Percentiles rank a stretch among this genome's conserved stretches.
phyloP scores from a whole-genome alignment of 2,113 vertebrate species.

The Callochromis pleurospilus region DNA sequence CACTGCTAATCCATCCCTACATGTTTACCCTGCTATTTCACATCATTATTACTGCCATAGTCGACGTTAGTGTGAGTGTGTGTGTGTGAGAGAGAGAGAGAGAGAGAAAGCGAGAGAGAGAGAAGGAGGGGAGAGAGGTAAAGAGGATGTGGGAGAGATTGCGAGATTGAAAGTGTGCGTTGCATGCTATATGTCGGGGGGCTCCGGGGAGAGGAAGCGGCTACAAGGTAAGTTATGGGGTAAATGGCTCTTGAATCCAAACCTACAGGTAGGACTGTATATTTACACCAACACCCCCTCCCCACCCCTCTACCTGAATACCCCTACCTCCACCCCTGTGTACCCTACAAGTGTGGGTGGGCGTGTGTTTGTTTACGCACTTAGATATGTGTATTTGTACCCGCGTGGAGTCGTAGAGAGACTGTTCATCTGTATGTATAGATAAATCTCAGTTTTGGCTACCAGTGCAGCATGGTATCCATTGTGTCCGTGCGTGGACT shows the following conservation, averaged over 20 bases:
- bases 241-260: constrained; percentile 65
- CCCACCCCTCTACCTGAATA: neutral
- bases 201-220: constrained; percentile 55
- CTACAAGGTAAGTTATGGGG: constrained; percentile 74
- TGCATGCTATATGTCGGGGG: constrained; percentile 72
- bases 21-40: constrained; percentile 56
- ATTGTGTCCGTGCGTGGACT: constrained; percentile 50
- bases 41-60: constrained; percentile 49
- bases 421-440: neutral
- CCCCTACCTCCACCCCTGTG: neutral
- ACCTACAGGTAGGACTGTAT: constrained; percentile 72
- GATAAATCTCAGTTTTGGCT: constrained; percentile 37
- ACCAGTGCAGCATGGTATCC: constrained; percentile 58
- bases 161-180: constrained; percentile 15
- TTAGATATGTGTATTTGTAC: constrained; percentile 4
- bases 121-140: neutral
- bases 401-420: neutral
- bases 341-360: constrained; percentile 10
- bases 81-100: neutral
- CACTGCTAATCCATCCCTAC: constrained; percentile 64
- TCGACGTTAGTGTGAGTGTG: constrained; percentile 35
- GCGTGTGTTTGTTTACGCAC: constrained; percentile 13
- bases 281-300: constrained; percentile 5
- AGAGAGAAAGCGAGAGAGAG: neutral
- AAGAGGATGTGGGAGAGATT: neutral